These are phyloP conservation scores for Solenopsis fugax DNA, from an alignment of 1,140 invertebrate genomes.

Conservation along the genomic window DNA sequence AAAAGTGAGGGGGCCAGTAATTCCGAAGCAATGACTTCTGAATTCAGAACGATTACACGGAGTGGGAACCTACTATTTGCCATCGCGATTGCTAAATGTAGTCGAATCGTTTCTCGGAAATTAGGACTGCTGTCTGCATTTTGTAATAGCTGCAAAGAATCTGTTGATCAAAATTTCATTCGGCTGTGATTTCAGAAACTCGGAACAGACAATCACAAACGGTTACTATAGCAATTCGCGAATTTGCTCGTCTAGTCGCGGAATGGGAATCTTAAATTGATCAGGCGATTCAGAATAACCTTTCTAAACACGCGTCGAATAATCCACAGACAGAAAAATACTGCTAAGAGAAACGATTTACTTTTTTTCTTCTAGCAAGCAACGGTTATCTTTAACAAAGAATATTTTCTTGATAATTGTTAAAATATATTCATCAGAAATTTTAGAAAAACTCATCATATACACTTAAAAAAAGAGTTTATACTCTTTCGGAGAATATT, in stretches of 20 bases:
- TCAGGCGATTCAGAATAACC: not conserved
- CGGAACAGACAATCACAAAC: not conserved
- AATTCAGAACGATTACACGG: conserved; percentile 18
- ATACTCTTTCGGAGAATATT: too few species aligned
- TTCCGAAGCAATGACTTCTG: conserved; percentile 27
- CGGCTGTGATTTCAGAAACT: not conserved
- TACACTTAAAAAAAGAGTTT: too few species aligned
- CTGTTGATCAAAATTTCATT: conserved; percentile 14
- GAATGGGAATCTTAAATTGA: conserved; percentile 29
- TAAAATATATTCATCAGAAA: too few species aligned
- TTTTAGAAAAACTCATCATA: too few species aligned
- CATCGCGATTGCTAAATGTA: conserved; percentile 30
- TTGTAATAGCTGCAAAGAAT: conserved; percentile 24
- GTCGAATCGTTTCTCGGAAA: conserved; percentile 41
- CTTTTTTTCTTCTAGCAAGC: too few species aligned
- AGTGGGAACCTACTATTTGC: conserved; percentile 34
- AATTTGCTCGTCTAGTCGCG: not conserved
- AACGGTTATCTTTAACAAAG: too few species aligned
- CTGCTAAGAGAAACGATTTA: too few species aligned
- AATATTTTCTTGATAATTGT: too few species aligned
- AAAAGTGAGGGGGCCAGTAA: conserved; percentile 13
- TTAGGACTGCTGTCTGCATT: not conserved
- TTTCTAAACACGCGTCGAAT: conserved; percentile 21
- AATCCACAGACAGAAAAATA: not conserved
- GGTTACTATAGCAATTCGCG: conserved; percentile 5